phyloP scores from a whole-genome alignment of 2,888 invertebrate genomes.

The Cryptus armator region DNA sequence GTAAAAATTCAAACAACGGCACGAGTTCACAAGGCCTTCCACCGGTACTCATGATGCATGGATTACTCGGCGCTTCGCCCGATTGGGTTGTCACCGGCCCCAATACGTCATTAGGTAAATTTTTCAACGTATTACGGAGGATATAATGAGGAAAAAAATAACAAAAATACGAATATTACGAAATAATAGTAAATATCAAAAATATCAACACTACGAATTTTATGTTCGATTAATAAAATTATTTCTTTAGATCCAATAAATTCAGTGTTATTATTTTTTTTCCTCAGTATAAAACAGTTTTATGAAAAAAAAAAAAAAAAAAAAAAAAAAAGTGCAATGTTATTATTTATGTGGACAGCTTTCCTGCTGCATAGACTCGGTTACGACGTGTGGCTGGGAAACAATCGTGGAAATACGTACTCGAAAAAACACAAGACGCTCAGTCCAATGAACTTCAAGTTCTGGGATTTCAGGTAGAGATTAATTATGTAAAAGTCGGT shows the following conservation, averaged over 20 bases:
- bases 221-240: too few relatives aligned
- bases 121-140: too few relatives aligned
- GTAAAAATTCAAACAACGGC: not conserved
- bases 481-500: not conserved
- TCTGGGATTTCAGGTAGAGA: constrained; percentile 75
- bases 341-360: not conserved
- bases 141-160: not conserved
- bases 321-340: not conserved
- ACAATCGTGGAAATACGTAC: constrained; percentile 86
- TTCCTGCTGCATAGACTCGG: constrained; percentile 64
- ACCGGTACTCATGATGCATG: constrained; percentile 42
- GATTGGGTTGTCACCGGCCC: constrained; percentile 44
- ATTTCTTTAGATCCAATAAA: too few relatives aligned
- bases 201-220: too few relatives aligned
- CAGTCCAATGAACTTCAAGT: constrained; percentile 74
- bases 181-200: too few relatives aligned
- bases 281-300: not conserved
- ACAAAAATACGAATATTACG: too few relatives aligned
- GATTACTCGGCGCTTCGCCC: constrained; percentile 34
- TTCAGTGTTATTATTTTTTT: too few relatives aligned
- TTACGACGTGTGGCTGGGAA: constrained; percentile 86
- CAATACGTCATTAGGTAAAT: constrained; percentile 42
- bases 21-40: constrained; percentile 53
- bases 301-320: not conserved
- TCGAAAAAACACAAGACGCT: constrained; percentile 82